A percentile compares a stretch with the other conserved stretches of the same genome.
phyloP scores from a whole-genome alignment of 2,888 invertebrate species.

The Lacanobia oleracea region DNA sequence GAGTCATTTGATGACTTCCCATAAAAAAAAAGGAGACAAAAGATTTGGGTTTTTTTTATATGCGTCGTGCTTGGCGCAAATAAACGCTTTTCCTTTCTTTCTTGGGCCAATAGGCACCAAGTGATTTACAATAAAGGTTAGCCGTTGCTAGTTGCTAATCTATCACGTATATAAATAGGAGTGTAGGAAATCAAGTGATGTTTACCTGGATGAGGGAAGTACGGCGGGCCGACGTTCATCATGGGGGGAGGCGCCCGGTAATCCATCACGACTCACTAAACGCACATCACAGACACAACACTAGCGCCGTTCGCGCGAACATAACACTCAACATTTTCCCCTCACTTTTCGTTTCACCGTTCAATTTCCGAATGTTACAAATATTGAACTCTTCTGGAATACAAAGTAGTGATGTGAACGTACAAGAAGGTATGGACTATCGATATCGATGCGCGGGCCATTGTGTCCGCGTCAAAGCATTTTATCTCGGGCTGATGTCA shows the following conservation, averaged over 20 bases:
- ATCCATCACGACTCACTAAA: constrained; percentile 81
- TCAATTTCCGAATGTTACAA: constrained; percentile 65
- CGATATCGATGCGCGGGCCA: constrained; percentile 64
- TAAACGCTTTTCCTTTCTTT: too few relatives aligned
- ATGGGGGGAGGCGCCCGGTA: constrained; percentile 86
- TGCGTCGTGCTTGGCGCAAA: too few relatives aligned
- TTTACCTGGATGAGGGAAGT: constrained; percentile 87
- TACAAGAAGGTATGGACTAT: constrained; percentile 48
- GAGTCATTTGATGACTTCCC: too few relatives aligned
- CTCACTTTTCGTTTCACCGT: constrained; percentile 60
- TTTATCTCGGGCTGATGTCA: constrained; percentile 68
- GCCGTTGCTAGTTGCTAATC: too few relatives aligned
- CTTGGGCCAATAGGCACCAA: too few relatives aligned
- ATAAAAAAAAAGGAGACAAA: too few relatives aligned
- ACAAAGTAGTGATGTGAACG: constrained; percentile 57
- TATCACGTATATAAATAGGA: not conserved
- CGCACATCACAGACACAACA: constrained; percentile 74
- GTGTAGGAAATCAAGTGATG: constrained; percentile 21
- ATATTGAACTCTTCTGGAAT: constrained; percentile 56
- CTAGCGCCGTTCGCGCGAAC: constrained; percentile 57
- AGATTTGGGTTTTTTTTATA: too few relatives aligned
- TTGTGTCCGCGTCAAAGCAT: constrained; percentile 68
- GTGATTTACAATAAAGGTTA: too few relatives aligned
- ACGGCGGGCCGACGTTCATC: constrained; percentile 83
- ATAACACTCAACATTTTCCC: constrained; percentile 57